Evolutionary conservation across 2,888 invertebrate species (phyloP), one percentile per base, ranked within the genome.

Genomic region (Leucania comma): DNA sequence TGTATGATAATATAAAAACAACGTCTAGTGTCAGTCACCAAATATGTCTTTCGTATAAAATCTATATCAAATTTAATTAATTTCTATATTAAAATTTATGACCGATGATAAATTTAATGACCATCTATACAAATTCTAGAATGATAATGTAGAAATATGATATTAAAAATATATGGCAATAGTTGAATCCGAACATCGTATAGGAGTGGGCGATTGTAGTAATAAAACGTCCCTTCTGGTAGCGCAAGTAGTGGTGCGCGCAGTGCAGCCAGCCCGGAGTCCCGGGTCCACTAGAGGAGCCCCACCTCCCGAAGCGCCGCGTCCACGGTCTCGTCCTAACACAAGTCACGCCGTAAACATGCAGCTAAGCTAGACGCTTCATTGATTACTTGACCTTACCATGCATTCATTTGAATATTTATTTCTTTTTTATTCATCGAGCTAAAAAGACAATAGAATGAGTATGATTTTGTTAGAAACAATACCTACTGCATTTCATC

Each of bases 231-330:
- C 64, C 24, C 20, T 53, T 48, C 22, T 79, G n/a, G 62, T 54
- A 59, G 59, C 50, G 74, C 50, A 57, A 56, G 81, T 24, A 26
- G 77, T 20, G 38, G 70, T 51, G 50, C 51, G 61, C 65, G 78
- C 64, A 58, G 77, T 51, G 81, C 62, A 61, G 78, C 35, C 35
- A 60, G 58, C 66, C 20, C 68, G 63, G 24, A 46, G 53, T 50
- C 57, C 68, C 26, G 46, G 51, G 70, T 26, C 38, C 71, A 24
- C 78, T 82, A 99, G 93, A 98, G 98, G 92, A 99, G 97, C 93
- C 99, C 99, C 97, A 99, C 98, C 96, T 99, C 99, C 94, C 98
- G 98, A 93, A 99, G 98, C 93, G 98, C 98, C 92, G 98, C 98
- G 96, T 99, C 98, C 96, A 99, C 98, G 91, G 98, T 98, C 97